These are phyloP conservation scores for Dysdera silvatica DNA, from an alignment of 1,140 invertebrate genomes.

Conservation along the genomic window DNA sequence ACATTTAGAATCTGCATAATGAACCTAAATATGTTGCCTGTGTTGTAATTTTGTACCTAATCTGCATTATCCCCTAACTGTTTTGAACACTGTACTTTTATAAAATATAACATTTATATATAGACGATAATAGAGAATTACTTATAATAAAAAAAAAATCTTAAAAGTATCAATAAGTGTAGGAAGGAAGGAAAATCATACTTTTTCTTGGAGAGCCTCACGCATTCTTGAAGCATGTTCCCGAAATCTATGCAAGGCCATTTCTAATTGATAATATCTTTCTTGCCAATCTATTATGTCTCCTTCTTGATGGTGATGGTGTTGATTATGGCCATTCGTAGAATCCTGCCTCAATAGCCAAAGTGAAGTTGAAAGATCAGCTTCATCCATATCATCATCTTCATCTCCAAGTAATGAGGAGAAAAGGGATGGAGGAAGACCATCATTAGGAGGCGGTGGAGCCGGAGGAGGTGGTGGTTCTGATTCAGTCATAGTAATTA, in stretches of 20 bases:
- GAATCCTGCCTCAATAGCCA: too few relatives aligned
- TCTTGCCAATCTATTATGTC: slow-evolving; percentile 60
- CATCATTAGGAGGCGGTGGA: slow-evolving; percentile 16
- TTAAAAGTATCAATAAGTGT: background rate
- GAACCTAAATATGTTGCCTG: too few relatives aligned
- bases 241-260: slow-evolving; percentile 69
- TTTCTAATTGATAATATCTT: slow-evolving; percentile 67
- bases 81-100: too few relatives aligned
- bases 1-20: too few relatives aligned
- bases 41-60: too few relatives aligned
- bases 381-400: slow-evolving; percentile 23
- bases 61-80: too few relatives aligned
- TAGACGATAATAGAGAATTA: background rate
- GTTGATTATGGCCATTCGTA: background rate
- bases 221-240: slow-evolving; percentile 73
- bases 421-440: slow-evolving; percentile 2
- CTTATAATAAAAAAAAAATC: background rate
- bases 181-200: too few relatives aligned
- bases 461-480: slow-evolving; percentile 16
- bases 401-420: slow-evolving; percentile 26
- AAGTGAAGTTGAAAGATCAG: slow-evolving; percentile 10
- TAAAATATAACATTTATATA: too few relatives aligned
- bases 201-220: slow-evolving; percentile 77
- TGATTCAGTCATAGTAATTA: slow-evolving; percentile 20
- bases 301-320: slow-evolving; percentile 20